Evolutionary conservation across 2,113 vertebrate genomes (phyloP), one percentile per base, ranked within the genome.

Genomic region (Lamprotornis superbus): DNA sequence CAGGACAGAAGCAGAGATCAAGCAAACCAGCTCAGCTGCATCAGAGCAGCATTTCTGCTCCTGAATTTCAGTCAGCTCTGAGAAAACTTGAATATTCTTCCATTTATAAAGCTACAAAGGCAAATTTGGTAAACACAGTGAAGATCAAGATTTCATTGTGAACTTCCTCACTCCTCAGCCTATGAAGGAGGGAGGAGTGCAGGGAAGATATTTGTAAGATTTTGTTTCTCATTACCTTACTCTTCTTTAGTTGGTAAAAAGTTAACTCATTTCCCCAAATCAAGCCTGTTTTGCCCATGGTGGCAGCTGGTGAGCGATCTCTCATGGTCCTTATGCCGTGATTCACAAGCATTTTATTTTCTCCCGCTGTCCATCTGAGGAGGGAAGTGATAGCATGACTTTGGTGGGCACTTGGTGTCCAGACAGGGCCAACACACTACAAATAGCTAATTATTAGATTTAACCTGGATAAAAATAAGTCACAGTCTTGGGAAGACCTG

Each of bases 11-110:
- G 14, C 11, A 80, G 40, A 83, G 28, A 37, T 80, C 68, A 67
- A 70, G 42, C 13, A 69, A 44, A 70, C 30, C 22, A 46, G 40
- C n/a, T 59, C 59, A 40, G n/a, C 15, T 17, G 5, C 42, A 15
- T 15, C 40, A 46, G 53, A 35, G 27, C 57, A 73, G 18, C 17
- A 17, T 56, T 87, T 42, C 23, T 80, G 49, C 22, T 5, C n/a
- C 18, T 15, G n/a, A 25, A 31, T 57, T 77, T 88, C 49, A 93
- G 47, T 85, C 68, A 89, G 81, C 37, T 93, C 6, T 42, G 24
- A 69, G n/a, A 40, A 68, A 87, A 67, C 49, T 94, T 21, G 30
- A 78, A 71, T 25, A 30, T 93, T 85, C 60, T 90, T 97, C 83
- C 46, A 60, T 63, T 23, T 79, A 87, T 49, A 88, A 82, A 96